Conservation (phyloP, 2,888 invertebrate species). For the Rosalia funebris region DNA sequence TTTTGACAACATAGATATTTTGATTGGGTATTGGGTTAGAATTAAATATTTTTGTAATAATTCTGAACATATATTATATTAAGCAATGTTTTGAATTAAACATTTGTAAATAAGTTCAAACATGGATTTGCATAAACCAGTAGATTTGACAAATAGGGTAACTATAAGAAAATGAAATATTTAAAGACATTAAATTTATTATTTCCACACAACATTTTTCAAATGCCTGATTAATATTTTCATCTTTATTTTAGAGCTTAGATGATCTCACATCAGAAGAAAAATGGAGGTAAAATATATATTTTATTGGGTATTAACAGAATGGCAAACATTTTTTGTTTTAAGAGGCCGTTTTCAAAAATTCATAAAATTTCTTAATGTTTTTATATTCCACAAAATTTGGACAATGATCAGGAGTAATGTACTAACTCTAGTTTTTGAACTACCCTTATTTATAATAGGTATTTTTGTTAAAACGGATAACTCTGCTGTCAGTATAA, state of each 20-base stretch:
- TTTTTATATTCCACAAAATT: too few relatives aligned
- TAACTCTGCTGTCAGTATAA: too few relatives aligned
- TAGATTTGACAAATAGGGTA: slow-evolving; percentile 67
- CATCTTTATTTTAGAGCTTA: slow-evolving; percentile 70
- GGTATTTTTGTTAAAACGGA: too few relatives aligned
- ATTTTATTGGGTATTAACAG: background rate
- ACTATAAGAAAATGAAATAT: slow-evolving; percentile 40
- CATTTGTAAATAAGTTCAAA: background rate
- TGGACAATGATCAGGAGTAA: too few relatives aligned
- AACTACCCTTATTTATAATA: too few relatives aligned
- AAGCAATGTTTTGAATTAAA: background rate
- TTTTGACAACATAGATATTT: too few relatives aligned
- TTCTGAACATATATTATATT: background rate
- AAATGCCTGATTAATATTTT: background rate
- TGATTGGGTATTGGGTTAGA: background rate
- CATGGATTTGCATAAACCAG: slow-evolving; percentile 66
- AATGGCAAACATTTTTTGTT: too few relatives aligned
- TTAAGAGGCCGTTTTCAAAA: too few relatives aligned
- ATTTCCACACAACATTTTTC: too few relatives aligned
- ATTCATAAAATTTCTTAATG: too few relatives aligned
- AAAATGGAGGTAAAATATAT: slow-evolving; percentile 72
- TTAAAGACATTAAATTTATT: background rate
- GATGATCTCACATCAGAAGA: slow-evolving; percentile 81
- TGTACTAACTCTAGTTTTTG: too few relatives aligned
- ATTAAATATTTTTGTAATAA: background rate